Conservation (phyloP, 2,888 invertebrate genomes). For the Cylloceria caligata region DNA sequence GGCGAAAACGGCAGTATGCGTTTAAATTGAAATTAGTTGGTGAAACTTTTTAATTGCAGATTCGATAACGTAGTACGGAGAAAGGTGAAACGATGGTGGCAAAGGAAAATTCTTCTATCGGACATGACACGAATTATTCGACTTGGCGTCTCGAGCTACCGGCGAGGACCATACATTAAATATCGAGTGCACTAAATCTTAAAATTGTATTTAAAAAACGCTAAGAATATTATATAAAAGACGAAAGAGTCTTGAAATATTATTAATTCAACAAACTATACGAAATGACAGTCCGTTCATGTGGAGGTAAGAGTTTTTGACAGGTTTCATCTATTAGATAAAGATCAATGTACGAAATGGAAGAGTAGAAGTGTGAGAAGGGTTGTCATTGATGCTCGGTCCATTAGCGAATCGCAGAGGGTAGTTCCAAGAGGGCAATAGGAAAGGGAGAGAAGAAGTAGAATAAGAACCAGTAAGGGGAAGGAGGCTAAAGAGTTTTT, state of each 20-base stretch:
- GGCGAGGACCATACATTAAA: neutral
- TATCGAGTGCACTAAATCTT: neutral
- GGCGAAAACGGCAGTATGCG: constrained; percentile 68
- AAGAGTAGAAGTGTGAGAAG: constrained; percentile 15
- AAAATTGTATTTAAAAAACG: neutral
- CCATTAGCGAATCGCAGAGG: constrained; percentile 48
- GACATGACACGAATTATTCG: constrained; percentile 47
- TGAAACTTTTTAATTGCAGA: constrained; percentile 83
- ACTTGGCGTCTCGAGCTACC: neutral
- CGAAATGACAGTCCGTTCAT: neutral
- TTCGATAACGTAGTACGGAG: constrained; percentile 78
- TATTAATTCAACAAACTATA: neutral
- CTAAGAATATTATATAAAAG: neutral
- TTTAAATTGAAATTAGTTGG: constrained; percentile 83
- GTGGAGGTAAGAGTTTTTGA: neutral
- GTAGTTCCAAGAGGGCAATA: constrained; percentile 1
- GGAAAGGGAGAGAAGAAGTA: constrained; percentile 3
- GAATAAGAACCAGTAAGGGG: constrained; percentile 1
- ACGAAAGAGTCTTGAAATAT: neutral
- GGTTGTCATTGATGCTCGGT: constrained; percentile 54
- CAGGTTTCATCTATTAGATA: neutral
- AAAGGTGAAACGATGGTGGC: neutral
- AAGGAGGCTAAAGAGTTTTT: constrained; percentile 23
- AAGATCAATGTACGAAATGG: constrained; percentile 10
- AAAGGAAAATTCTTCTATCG: constrained; percentile 19